A percentile compares a stretch with the other conserved stretches of the same genome.
Evolutionary conservation across 2,113 vertebrate genomes (phyloP).

Genomic region (Syrmaticus mikado): DNA sequence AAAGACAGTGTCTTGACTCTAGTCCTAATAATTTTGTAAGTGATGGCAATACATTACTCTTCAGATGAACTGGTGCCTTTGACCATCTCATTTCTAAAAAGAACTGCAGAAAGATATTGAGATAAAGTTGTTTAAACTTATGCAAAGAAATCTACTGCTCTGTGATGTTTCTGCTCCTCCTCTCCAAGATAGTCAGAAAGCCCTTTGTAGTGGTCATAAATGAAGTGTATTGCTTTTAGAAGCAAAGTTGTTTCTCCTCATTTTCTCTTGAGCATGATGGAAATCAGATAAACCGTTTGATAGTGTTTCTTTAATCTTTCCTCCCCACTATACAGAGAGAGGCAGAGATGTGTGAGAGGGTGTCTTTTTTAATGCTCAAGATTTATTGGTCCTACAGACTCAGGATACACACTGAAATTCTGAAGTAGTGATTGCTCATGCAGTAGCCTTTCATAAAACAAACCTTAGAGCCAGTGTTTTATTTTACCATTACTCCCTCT

Average conservation of each 20-base stretch:
- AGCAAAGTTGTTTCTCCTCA: neutral
- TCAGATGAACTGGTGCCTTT: neutral
- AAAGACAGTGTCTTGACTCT: neutral
- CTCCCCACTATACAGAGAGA: neutral
- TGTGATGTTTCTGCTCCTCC: neutral
- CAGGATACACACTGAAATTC: neutral
- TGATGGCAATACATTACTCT: neutral
- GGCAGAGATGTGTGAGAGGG: neutral
- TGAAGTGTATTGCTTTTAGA: neutral
- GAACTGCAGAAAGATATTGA: neutral
- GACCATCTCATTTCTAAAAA: neutral
- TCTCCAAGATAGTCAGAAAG: neutral
- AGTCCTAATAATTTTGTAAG: neutral
- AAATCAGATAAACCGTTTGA: conserved; percentile 28
- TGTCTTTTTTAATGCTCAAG: neutral
- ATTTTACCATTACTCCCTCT: neutral
- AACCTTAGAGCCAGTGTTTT: neutral
- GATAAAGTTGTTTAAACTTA: neutral
- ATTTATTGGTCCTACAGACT: neutral
- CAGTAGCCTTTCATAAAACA: neutral
- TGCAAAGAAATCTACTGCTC: neutral
- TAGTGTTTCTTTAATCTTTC: conserved; percentile 23
- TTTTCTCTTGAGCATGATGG: neutral
- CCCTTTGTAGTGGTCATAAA: conserved; percentile 18
- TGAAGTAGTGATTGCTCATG: neutral